Evolutionary conservation across 1,140 invertebrate genomes (phyloP).

Genomic region (Aplysia californica): DNA sequence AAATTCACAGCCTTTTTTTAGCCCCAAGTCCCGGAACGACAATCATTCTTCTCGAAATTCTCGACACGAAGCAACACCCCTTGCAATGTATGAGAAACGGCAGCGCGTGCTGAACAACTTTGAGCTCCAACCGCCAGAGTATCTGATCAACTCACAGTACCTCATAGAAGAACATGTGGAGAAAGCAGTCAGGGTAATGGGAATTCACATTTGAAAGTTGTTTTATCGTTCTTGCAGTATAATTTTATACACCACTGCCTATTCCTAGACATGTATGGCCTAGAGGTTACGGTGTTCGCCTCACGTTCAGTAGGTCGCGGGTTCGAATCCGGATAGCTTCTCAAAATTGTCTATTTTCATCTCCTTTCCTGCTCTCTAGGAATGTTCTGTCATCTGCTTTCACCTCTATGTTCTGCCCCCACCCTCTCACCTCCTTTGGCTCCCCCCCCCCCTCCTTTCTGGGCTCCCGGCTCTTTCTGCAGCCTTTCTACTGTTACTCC

Average conservation of each 20-base stretch:
- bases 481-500: too few relatives aligned
- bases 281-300: not conserved
- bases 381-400: too few relatives aligned
- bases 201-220: not conserved
- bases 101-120: conserved; percentile 27
- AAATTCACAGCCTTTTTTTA: too few relatives aligned
- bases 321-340: not conserved
- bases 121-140: conserved; percentile 38
- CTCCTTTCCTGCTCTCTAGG: not conserved
- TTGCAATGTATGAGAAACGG: not conserved
- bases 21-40: not conserved
- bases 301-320: not conserved
- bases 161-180: conserved; percentile 45
- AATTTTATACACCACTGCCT: too few relatives aligned
- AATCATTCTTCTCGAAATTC: not conserved
- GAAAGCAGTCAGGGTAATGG: conserved; percentile 36
- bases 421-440: too few relatives aligned
- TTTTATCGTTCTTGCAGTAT: not conserved
- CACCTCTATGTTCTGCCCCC: too few relatives aligned
- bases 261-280: not conserved
- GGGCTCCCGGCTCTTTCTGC: too few relatives aligned
- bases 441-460: too few relatives aligned
- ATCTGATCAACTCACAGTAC: conserved; percentile 38
- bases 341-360: not conserved
- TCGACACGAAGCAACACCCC: not conserved